These are phyloP conservation scores for Limonius californicus DNA, from an alignment of 1,140 invertebrate genomes.

Conservation along the genomic window DNA sequence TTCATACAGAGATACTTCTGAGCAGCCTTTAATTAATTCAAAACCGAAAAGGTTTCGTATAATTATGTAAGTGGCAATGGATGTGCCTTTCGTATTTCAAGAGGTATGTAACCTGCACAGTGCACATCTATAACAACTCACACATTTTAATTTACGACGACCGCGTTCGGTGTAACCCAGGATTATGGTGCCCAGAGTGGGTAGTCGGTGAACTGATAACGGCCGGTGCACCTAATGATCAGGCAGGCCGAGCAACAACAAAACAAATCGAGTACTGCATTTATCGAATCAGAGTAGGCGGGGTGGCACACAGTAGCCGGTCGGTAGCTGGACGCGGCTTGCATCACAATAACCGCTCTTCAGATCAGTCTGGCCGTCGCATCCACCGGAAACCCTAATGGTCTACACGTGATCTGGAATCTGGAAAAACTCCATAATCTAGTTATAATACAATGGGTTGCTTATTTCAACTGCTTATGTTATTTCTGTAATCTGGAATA, in stretches of 20 bases:
- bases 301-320: conserved; percentile 32
- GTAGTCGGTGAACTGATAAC: conserved; percentile 17
- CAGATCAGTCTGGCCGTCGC: conserved; percentile 25
- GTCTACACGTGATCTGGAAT: conserved; percentile 44
- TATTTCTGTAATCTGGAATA: conserved; percentile 20
- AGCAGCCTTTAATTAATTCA: too few relatives aligned
- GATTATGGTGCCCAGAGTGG: background rate
- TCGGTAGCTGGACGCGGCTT: conserved; percentile 33
- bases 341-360: conserved; percentile 32
- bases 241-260: conserved; percentile 23
- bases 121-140: background rate
- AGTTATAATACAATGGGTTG: conserved; percentile 38
- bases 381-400: conserved; percentile 42
- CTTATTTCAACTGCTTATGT: conserved; percentile 19
- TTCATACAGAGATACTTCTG: too few relatives aligned
- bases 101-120: too few relatives aligned
- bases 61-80: too few relatives aligned
- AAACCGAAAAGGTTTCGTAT: too few relatives aligned
- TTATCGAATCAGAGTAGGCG: conserved; percentile 39
- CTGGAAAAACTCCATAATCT: conserved; percentile 39
- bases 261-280: conserved; percentile 36
- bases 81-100: too few relatives aligned
- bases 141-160: conserved; percentile 10
- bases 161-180: background rate
- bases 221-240: conserved; percentile 24